Percentiles rank a stretch among this genome's conserved stretches.
phyloP scores from a whole-genome alignment of 2,113 vertebrate genomes.

The Arothron firmamentum region DNA sequence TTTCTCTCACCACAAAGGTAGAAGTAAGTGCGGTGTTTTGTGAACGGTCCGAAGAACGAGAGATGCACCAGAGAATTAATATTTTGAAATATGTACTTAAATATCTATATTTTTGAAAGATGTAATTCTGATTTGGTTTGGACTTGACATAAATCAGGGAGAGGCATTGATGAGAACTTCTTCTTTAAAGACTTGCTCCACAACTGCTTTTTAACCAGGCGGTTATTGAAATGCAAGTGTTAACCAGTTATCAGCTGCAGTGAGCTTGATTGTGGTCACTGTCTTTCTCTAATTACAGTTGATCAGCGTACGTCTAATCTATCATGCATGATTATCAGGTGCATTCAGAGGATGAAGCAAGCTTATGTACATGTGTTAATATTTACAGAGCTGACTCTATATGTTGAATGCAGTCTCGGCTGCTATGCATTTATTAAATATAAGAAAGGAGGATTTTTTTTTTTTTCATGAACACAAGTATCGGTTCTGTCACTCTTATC shows the following conservation, averaged over 20 bases:
- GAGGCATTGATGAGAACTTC: constrained; percentile 50
- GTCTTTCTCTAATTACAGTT: constrained; percentile 16
- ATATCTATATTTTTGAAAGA: constrained; percentile 69
- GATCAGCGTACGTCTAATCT: constrained; percentile 27
- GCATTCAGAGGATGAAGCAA: constrained; percentile 51
- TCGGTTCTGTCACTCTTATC: constrained; percentile 19
- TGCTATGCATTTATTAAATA: constrained; percentile 64
- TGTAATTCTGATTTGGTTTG: constrained; percentile 57
- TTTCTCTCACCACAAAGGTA: constrained; percentile 54
- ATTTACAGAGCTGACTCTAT: constrained; percentile 61
- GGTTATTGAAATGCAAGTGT: constrained; percentile 42
- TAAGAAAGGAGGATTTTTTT: constrained; percentile 28
- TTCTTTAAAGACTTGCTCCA: constrained; percentile 33
- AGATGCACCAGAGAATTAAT: constrained; percentile 59
- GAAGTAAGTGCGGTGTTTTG: constrained; percentile 46
- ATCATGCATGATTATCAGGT: constrained; percentile 50
- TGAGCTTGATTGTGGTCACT: constrained; percentile 34
- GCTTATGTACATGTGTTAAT: constrained; percentile 59
- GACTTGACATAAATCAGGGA: constrained; percentile 55
- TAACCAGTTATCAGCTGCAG: constrained; percentile 51
- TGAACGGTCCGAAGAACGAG: constrained; percentile 53
- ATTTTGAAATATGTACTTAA: constrained; percentile 65
- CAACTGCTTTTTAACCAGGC: constrained; percentile 34
- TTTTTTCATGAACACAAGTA: constrained; percentile 24
- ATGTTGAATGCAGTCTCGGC: constrained; percentile 53